Conservation (phyloP, 2,113 vertebrate species). For the Dascyllus trimaculatus region DNA sequence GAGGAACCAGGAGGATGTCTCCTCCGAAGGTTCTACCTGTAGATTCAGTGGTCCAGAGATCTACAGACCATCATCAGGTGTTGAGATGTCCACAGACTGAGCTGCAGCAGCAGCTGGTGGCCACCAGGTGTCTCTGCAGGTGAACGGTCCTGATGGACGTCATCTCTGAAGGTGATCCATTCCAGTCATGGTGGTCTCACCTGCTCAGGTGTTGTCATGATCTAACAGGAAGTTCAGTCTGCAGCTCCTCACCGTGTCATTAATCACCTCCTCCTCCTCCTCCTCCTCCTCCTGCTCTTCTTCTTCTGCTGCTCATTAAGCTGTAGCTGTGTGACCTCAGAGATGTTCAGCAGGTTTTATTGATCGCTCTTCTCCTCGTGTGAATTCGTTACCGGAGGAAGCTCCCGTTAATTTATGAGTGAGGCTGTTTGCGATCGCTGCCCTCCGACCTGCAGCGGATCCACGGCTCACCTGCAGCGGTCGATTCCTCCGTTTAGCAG, state of each 20-base stretch:
- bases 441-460: constrained; percentile 8
- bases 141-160: too few species aligned
- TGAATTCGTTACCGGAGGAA: neutral
- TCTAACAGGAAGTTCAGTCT: too few species aligned
- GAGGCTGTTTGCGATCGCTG: neutral
- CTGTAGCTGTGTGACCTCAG: neutral
- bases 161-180: too few species aligned
- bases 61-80: too few species aligned
- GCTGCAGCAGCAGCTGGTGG: neutral
- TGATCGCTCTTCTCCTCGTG: neutral
- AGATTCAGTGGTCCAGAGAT: too few species aligned
- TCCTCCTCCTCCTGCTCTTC: too few species aligned
- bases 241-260: neutral
- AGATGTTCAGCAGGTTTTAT: constrained; percentile 13
- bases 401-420: neutral
- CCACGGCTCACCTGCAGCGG: neutral
- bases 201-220: constrained; percentile 6
- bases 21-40: too few species aligned
- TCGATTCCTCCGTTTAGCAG: neutral
- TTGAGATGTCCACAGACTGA: neutral
- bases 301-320: neutral
- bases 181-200: neutral
- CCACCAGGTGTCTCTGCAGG: neutral
- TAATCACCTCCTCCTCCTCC: neutral
- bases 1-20: too few species aligned